Evolutionary conservation across 2,797 vertebrate species (phyloP), one percentile per base, ranked within the genome.

Genomic region (Psittacula derbiana): DNA sequence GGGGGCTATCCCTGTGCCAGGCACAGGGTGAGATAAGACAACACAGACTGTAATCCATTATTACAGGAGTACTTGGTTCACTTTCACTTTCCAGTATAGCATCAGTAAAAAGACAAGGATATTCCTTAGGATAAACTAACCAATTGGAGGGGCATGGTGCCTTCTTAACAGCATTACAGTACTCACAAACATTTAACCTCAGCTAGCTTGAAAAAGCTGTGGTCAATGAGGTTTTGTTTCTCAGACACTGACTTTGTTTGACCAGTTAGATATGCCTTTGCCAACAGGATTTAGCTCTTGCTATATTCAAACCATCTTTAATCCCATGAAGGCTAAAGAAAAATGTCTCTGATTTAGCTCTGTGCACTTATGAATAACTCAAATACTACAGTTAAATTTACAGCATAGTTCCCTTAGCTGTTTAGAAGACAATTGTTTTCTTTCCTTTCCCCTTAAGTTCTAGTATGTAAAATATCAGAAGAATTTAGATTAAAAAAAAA

Each of bases 331-430:
- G 90, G 67, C 96, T 92, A 80, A 90, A 95, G 96, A 96, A 96
- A 92, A 96, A 95, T 92, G 88, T 69, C 96, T 92, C 90, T 89
- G 64, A 94, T 92, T 95, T 96, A 97, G 96, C 46, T 84, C 57
- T 46, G 53, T 82, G 86, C 85, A 92, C 81, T 95, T 95, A 94
- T 33, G 92, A 96, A 97, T 91, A 96, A 97, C 96, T 96, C 90
- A 95, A 95, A 96, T 96, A 92, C 95, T 92, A 91, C 84, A 92
- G 80, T 88, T 96, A 96, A 94, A 96, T 95, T 92, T 94, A 96
- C 64, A 88, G 16, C 94, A 92, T 94, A 94, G 93, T 86, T 95
- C 75, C 90, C 83, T 94, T 75, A 78, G 78, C 87, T 97, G 81
- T 92, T 95, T 93, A 96, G 80, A 81, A 95, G 36, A 82, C 95